Base-by-base conservation (phyloP, 2,797 vertebrate genomes). In the Neosalanx taihuensis region DNA sequence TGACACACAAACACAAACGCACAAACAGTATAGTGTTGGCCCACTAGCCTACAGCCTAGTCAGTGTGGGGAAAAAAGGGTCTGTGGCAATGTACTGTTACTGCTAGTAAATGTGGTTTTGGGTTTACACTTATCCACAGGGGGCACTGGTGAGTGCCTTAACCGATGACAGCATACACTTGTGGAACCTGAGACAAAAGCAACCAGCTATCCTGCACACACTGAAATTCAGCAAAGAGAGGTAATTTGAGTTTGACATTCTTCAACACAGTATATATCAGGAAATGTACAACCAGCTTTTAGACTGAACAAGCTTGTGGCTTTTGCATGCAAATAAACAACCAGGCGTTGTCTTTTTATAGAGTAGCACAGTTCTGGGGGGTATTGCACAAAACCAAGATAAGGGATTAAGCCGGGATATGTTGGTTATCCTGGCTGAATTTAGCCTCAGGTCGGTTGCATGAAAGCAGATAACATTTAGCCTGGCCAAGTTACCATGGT, bases 101-200 rank as follows among this genome's bases (percentile, higher is more conserved):
- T 15, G 5, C 17, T 29, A 4, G 18, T 56, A 56, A 56, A 46
- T 2, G 2, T 1, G 10, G 41, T 46, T 46, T 46, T 46, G 41
- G 41, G 7, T 46, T 13, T 46, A 12, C 41, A 46, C 12, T 46
- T 46, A 9, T 46, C 41, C 41, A 46, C 78, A 99, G 98, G 98
- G 98, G 93, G 98, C 98, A 75, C 95, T 99, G 81, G 98, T 99
- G 92, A 99, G 96, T 93, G 96, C 95, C 94, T 96, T 98, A 94
- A 93, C 96, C 86, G 98, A 99, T 86, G 98, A 99, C 89, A 99
- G 95, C 82, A 90, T 99, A 86, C 97, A 99, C 83, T 90, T 99
- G 83, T 99, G 98, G 98, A 99, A 99, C 88, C 91, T 99, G 86
- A 94, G 98, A 90, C 98, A 99, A 84, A 99, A 99, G 87, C 95